Percentiles rank a stretch among this genome's conserved stretches.
Evolutionary conservation across 2,113 vertebrate genomes (phyloP).

Genomic region (Daboia siamensis): DNA sequence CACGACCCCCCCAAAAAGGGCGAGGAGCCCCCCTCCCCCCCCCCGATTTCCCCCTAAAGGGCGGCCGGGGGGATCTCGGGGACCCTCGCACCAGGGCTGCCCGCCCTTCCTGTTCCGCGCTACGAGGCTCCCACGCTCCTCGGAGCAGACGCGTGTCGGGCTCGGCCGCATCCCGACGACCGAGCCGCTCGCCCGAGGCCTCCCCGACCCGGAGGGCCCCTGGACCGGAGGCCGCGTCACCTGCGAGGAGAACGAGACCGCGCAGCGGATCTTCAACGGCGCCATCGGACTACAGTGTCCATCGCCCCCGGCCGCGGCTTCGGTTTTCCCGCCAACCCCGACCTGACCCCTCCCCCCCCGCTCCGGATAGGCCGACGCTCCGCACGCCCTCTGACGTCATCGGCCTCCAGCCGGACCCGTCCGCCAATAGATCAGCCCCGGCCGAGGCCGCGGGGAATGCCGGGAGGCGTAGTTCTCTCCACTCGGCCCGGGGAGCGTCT

Average conservation of each 20-base stretch:
- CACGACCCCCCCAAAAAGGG: no score
- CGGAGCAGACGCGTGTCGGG: background rate
- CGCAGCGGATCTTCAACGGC: background rate
- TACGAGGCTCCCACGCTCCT: no score
- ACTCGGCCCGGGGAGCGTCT: background rate
- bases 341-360: background rate
- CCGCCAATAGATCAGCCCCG: background rate
- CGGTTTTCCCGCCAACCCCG: background rate
- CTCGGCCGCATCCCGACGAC: background rate
- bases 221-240: background rate
- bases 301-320: background rate
- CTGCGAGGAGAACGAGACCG: slow-evolving; percentile 15
- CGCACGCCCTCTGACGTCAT: background rate
- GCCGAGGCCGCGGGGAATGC: background rate
- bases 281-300: background rate
- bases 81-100: no score
- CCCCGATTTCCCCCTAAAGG: no score
- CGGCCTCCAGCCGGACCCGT: background rate
- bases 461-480: slow-evolving; percentile 48
- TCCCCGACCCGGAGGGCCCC: background rate
- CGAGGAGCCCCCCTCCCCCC: no score
- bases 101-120: no score
- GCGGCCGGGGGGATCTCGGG: background rate
- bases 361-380: background rate
- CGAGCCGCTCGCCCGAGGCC: background rate